Evolutionary conservation across 2,797 vertebrate species (phyloP), one percentile per base, ranked within the genome.

Genomic region (Sandelia bainsii): DNA sequence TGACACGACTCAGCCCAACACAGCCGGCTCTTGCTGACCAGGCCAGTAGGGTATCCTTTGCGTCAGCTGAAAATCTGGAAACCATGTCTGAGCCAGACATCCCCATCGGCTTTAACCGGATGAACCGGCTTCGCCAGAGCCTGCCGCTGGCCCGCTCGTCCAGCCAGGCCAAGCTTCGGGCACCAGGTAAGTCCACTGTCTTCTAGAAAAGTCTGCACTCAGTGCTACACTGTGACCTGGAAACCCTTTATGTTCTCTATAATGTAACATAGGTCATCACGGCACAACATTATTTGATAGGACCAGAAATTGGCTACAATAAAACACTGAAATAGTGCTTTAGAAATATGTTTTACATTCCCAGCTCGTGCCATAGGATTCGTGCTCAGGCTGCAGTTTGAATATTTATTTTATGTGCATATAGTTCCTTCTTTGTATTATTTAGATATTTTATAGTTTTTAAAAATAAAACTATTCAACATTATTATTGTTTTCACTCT

Each of bases 101-200:
- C 49, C 97, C 98, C 45, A 87, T 97, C 75, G 97, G 96, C 8
- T 99, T 99, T 86, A 98, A 95, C 92, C 96, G 97, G 83, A 97
- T 97, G 95, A 98, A 98, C 92, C 96, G 97, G 50, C 97, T 99
- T 60, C 94, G 98, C n/a, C 98, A 98, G 94, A 99, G 97, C 87
- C 91, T 99, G 83, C 98, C 97, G 2, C 92, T 99, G 84, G 96
- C 98, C 1, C 96, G 97, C 4, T 98, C 98, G 0, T 95, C 97
- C 90, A 98, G 97, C 93, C 97, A 98, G 92, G 96, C 95, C 45
- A 99, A 98, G 90, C 96, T 99, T 61, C 91, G 96, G 6, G 96
- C 97, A 0, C 98, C 97, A 96, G 98, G 98, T 99, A 92, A 61
- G 86, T 25, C 3, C 29, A 2, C 17, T 0, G 4, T 1, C 25